Base-by-base conservation (phyloP, 2,888 invertebrate species). In the Arge pagana region DNA sequence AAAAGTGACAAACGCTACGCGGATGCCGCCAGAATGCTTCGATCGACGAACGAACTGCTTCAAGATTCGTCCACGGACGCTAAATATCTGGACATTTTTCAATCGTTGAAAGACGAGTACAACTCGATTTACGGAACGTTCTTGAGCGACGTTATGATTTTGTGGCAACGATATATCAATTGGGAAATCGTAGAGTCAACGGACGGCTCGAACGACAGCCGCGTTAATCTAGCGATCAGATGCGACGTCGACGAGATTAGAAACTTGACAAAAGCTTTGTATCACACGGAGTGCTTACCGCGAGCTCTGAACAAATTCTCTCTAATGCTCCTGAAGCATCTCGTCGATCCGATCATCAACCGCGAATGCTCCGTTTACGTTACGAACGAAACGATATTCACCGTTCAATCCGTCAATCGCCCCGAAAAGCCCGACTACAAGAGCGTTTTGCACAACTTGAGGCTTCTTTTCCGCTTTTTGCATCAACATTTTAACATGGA, bases 331-430 rank as follows among this genome's bases (percentile, higher is more conserved):
- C 73, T 85, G 60, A 78, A 82, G 24, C 72, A 82, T 55, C 70
- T 88, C 18, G 76, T 89, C 8, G 69, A 76, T 48, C 83, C 85
- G 0, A 79, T 89, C 1, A 81, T 88, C 49, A 76, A 80, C 43
- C 70, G 78, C 52, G 77, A 81, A 10, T 72, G 74, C 54, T 65
- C 63, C n/a, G 77, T 85, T 3, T 73, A 72, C 36, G 72, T 77
- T 3, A 77, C 79, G 50, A 74, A 78, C 5, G 66, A 72, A 3
- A 67, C 57, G 37, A 72, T 73, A 8, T 74, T 83, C 31, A 72
- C 65, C 3, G 72, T 80, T 19, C 79, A 79, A 63, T 70, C 76
- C 52, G 65, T 77, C 51, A 71, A 70, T 28, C 68, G 54, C 54
- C 70, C 64, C 10, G 63, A 66, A 19, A 79, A 73, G 53, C 80